Conservation (phyloP, 2,113 vertebrate species). For the Eubucco bourcierii region DNA sequence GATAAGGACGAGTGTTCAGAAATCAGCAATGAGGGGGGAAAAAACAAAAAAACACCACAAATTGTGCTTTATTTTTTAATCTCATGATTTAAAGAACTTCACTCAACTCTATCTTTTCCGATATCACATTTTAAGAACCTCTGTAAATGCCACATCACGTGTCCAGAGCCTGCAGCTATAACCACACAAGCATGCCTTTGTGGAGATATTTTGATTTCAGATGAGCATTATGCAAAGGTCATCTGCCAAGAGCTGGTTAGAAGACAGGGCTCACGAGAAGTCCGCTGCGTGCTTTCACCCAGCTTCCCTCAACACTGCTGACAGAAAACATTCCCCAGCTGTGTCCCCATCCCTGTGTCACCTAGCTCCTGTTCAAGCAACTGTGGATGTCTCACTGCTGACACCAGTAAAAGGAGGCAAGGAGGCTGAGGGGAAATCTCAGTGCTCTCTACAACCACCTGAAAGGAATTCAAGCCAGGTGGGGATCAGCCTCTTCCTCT, state of each 20-base stretch:
- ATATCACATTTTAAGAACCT: not conserved
- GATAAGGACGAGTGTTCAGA: not conserved
- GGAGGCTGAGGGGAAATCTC: not conserved
- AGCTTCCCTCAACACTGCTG: rapidly evolving
- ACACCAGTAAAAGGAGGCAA: not conserved
- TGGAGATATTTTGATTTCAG: not conserved
- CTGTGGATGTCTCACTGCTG: rapidly evolving
- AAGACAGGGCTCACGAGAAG: not conserved
- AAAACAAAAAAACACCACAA: not conserved
- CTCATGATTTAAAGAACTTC: not conserved
- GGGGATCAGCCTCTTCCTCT: no score
- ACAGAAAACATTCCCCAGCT: not conserved
- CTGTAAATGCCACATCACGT: not conserved
- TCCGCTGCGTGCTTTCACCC: not conserved
- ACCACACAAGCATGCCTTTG: not conserved
- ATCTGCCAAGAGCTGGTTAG: not conserved
- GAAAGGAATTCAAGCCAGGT: no score
- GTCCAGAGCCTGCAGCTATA: not conserved
- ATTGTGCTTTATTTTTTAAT: not conserved
- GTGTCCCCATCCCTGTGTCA: not conserved
- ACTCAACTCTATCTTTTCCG: not conserved
- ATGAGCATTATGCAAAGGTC: not conserved
- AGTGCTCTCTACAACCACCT: no score
- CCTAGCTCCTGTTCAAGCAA: not conserved
- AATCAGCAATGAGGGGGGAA: not conserved